A percentile compares a stretch with the other conserved stretches of the same genome.
Conservation (phyloP, 2,797 vertebrate species). For the Megaceryle alcyon region DNA sequence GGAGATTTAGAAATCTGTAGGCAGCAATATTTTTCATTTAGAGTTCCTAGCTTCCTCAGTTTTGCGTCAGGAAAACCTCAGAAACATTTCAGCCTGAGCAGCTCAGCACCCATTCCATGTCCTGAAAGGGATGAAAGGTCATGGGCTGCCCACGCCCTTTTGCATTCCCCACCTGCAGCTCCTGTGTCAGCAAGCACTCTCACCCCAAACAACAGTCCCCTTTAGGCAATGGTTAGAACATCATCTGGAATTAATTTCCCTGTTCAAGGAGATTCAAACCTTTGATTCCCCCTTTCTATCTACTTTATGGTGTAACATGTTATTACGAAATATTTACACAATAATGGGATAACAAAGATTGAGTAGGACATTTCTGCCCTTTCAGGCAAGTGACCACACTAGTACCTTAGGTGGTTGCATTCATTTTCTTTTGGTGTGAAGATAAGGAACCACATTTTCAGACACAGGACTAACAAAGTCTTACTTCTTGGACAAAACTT, state of each 20-base stretch:
- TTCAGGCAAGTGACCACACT: not conserved
- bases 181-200: not conserved
- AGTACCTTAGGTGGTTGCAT: not conserved
- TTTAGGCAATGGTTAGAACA: not conserved
- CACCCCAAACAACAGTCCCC: not conserved
- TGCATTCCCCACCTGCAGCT: not conserved
- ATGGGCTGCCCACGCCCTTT: rapidly evolving
- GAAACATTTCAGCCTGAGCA: not conserved
- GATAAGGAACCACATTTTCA: not conserved
- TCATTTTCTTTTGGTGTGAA: not conserved
- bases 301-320: not conserved
- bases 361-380: not conserved
- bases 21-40: not conserved
- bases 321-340: not conserved
- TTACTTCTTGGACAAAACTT: not conserved
- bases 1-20: not conserved
- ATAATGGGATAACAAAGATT: not conserved
- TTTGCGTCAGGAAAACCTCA: not conserved
- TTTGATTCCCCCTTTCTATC: not conserved
- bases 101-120: not conserved
- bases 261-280: not conserved
- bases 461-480: not conserved
- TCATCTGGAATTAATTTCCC: not conserved
- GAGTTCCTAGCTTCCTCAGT: not conserved
- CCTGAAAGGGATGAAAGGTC: not conserved